Evolutionary conservation across 2,888 invertebrate species (phyloP), one percentile per base, ranked within the genome.

Genomic region (Mythimna ferrago): DNA sequence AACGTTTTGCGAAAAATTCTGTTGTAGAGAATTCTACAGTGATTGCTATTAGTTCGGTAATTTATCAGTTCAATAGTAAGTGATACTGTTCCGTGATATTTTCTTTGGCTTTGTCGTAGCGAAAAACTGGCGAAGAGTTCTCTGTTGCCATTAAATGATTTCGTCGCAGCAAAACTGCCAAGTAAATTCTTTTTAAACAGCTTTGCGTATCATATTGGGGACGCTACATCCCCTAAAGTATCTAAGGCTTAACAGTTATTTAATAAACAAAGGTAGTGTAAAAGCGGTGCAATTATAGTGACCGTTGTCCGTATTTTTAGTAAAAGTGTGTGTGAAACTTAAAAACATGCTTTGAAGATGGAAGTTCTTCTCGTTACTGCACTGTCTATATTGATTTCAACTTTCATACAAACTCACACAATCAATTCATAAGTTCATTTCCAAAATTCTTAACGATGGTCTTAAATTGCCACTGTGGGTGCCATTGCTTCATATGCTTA

Each of bases 401-500:
- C 0, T 4, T 32, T 7, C 16, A n/a, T n/a, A 38, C 6, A 6
- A 21, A 7, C 7, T 0, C 0, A 11, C 21, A 21, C 6, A 21
- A 10, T 82, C 62, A 79, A 60, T 77, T 80, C 53, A 88, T 78
- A 56, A 89, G 71, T 53, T 91, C 90, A 32, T 78, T 82, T 4
- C 88, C 89, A 81, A 93, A 93, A 78, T 92, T 93, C 78, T 92
- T 93, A 0, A 92, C 93, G 6, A 92, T 91, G 57, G 90, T 90
- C 70, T 93, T 93, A 58, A 93, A 91, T 71, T 94, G 93, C 92
- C 93, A 93, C 32, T 95, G 93, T 0, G 95, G 94, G 77, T 96
- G 95, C 95, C 95, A 95, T 38, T 95, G 93, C 41, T 94, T 95
- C 88, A 95, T 92, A 48, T 96, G 95, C 35, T 93, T 93, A 65